Evolutionary conservation across 1,140 invertebrate species (phyloP), one percentile per base, ranked within the genome.

Genomic region (Subanguina moxae): DNA sequence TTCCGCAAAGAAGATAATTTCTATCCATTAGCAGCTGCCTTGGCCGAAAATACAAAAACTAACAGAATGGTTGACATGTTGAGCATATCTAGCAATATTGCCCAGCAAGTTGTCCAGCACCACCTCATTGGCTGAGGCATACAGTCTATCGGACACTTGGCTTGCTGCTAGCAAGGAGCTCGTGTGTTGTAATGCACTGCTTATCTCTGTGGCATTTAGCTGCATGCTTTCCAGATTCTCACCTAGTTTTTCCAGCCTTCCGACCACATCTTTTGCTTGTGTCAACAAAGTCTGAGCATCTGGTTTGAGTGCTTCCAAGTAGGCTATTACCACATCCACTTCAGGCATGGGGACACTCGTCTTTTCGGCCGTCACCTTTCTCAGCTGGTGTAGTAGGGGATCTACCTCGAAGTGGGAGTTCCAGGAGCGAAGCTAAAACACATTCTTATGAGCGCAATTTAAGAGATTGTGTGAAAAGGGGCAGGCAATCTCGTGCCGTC

Each of bases 51-150:
- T 13, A 17, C 15, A 27, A 7, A 38, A 28, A 65, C 45, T 19
- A 25, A 70, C 69, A 15, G 69, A 72, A 9, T 61, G 28, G 48
- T 71, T 71, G 43, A 71, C 57, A 56, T 71, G 71, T 25, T 62
- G n/a, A n/a, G 21, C 61, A 52, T 68, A 52, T 52, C 15, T 19
- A 8, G 3, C 48, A 25, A 52, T 25, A 15, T 52, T 52, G 8
- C 3, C n/a, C 48, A 52, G 3, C 48, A 3, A 52, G 17, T 52
- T 25, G n/a, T 52, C 48, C 3, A 52, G 3, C 23, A 52, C 48
- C 8, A 52, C 48, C 48, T 52, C 3, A 15, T 52, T 52, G 8
- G 48, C 48, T 8, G 48, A 19, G 17, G 3, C 23, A 25, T 52
- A 52, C n/a, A 52, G 3, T 19, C 15, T 19, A 15, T 52, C 48